A percentile compares a stretch with the other conserved stretches of the same genome.
These are phyloP conservation scores for Papilio glaucus DNA, from an alignment of 1,140 invertebrate genomes.

Conservation along the genomic window DNA sequence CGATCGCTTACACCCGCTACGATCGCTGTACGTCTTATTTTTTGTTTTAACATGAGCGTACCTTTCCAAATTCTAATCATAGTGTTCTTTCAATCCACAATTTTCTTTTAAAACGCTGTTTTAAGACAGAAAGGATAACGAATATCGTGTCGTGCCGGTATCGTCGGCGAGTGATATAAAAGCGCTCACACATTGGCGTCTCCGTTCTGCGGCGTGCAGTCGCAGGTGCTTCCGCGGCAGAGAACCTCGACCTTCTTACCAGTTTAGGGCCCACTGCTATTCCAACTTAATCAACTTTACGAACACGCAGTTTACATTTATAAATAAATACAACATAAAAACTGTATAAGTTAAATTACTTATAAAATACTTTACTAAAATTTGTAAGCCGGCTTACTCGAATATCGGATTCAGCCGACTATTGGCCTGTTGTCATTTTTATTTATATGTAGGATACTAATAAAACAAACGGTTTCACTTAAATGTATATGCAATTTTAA, in stretches of 20 bases:
- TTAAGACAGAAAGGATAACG: background rate
- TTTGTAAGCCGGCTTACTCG: no score
- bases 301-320: background rate
- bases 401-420: background rate
- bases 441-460: no score
- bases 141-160: conserved; percentile 22
- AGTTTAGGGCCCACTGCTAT: background rate
- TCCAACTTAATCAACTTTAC: background rate
- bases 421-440: background rate
- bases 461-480: no score
- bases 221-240: conserved; percentile 49
- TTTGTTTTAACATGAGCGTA: no score
- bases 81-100: no score
- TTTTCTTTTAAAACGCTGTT: background rate
- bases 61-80: no score
- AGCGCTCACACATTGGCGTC: background rate
- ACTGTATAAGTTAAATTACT: no score
- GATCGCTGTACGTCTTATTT: no score
- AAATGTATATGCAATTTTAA: no score
- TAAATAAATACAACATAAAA: background rate
- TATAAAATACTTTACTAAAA: no score
- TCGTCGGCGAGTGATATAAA: conserved; percentile 29
- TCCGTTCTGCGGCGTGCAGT: conserved; percentile 45
- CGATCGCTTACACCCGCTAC: no score
- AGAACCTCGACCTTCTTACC: conserved; percentile 20